Evolutionary conservation across 2,888 invertebrate species (phyloP).

Genomic region (Drosophila melanocephala): DNA sequence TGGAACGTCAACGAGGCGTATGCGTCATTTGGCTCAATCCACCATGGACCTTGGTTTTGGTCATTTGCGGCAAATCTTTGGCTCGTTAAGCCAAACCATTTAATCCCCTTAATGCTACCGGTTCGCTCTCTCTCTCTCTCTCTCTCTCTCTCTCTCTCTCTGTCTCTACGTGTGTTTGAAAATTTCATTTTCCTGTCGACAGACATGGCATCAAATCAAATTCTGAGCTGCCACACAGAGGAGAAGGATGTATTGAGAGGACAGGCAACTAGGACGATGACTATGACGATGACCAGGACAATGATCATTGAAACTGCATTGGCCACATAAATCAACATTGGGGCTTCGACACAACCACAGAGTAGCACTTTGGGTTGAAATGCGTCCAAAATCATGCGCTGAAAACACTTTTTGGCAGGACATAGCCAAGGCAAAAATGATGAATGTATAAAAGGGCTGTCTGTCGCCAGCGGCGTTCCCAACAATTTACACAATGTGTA

Average conservation of each 20-base stretch:
- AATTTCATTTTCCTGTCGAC: constrained; percentile 49
- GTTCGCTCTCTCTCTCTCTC: background rate
- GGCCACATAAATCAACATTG: constrained; percentile 72
- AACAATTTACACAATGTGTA: constrained; percentile 51
- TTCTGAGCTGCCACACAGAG: constrained; percentile 27
- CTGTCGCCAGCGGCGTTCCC: constrained; percentile 37
- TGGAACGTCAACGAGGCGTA: constrained; percentile 57
- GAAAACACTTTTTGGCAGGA: constrained; percentile 47
- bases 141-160: too few relatives aligned
- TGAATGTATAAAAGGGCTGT: constrained; percentile 56
- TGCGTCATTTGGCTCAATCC: constrained; percentile 58
- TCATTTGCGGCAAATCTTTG: constrained; percentile 67
- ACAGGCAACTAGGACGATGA: constrained; percentile 3
- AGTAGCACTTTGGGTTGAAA: constrained; percentile 35
- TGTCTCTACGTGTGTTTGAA: background rate
- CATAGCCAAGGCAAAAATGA: constrained; percentile 43
- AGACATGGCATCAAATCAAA: constrained; percentile 55
- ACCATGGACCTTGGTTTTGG: constrained; percentile 23
- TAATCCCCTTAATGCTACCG: constrained; percentile 44
- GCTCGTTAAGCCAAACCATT: constrained; percentile 72
- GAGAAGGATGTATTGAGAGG: constrained; percentile 9
- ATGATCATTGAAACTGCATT: constrained; percentile 70
- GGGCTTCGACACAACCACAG: constrained; percentile 22
- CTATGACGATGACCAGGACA: constrained; percentile 9
- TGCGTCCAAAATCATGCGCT: constrained; percentile 62